These are phyloP conservation scores for Brachystomella parvula DNA, from an alignment of 1,140 invertebrate species.

Conservation along the genomic window DNA sequence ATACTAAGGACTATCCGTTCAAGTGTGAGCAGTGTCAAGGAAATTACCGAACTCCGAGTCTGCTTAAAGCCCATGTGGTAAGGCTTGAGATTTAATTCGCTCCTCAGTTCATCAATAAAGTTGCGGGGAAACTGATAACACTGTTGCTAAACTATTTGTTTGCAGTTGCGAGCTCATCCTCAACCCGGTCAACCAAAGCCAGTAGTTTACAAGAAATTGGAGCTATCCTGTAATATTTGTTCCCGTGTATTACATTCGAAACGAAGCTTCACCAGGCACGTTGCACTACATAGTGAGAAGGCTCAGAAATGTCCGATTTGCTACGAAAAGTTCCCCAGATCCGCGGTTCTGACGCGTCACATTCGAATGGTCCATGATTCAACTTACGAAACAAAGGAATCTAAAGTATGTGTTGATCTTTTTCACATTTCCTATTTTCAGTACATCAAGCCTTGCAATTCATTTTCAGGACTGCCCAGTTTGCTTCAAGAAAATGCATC, in stretches of 20 bases:
- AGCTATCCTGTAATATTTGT: slow-evolving; percentile 21
- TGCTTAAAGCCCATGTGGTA: slow-evolving; percentile 44
- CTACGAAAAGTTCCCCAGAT: slow-evolving; percentile 72
- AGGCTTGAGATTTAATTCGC: slow-evolving; percentile 8
- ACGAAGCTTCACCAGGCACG: slow-evolving; percentile 73
- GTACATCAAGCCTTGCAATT: background rate
- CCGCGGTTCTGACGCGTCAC: slow-evolving; percentile 69
- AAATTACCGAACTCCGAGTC: slow-evolving; percentile 57
- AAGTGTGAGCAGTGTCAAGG: slow-evolving; percentile 71
- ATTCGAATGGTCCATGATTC: slow-evolving; percentile 70
- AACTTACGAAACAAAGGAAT: slow-evolving; percentile 57
- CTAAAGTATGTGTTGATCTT: slow-evolving; percentile 43
- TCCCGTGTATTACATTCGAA: slow-evolving; percentile 47
- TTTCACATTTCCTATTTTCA: background rate
- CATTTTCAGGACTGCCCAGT: slow-evolving; percentile 29
- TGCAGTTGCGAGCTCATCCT: slow-evolving; percentile 16
- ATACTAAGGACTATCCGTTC: slow-evolving; percentile 53
- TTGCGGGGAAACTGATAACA: no score
- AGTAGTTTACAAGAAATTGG: slow-evolving; percentile 7
- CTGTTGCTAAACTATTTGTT: background rate
- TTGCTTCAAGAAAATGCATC: slow-evolving; percentile 35
- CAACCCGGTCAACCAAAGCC: background rate
- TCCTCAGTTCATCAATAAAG: no score
- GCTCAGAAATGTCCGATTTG: slow-evolving; percentile 75
- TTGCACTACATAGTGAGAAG: slow-evolving; percentile 69